These are phyloP conservation scores for Benthosema pterotum DNA, from an alignment of 2,797 vertebrate species.

Conservation along the genomic window DNA sequence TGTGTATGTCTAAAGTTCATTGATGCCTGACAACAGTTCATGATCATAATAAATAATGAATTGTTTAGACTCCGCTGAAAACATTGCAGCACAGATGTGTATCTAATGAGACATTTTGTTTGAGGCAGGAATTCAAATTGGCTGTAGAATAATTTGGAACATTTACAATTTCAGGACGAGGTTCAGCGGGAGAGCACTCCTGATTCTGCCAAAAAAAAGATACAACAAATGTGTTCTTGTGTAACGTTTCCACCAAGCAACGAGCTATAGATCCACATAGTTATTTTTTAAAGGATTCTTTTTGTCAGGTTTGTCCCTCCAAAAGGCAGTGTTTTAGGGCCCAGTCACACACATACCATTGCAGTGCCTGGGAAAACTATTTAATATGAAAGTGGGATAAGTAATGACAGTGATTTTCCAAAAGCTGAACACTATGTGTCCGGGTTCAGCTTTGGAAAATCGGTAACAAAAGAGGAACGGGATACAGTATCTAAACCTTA, in stretches of 20 bases:
- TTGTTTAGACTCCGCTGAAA: constrained; percentile 8
- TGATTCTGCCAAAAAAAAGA: constrained; percentile 13
- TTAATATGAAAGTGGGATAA: constrained; percentile 20
- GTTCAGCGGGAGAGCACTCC: constrained; percentile 21
- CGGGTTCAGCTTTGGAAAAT: too few relatives aligned
- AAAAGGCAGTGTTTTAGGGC: background rate
- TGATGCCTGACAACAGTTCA: background rate
- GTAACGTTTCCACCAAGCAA: background rate
- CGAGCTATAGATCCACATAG: constrained; percentile 1
- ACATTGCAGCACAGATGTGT: constrained; percentile 9
- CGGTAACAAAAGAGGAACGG: constrained; percentile 38
- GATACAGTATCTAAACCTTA: constrained; percentile 35
- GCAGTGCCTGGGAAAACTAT: background rate
- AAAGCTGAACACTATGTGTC: constrained; percentile 4
- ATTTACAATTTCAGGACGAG: constrained; percentile 11
- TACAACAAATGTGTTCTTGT: constrained; percentile 10
- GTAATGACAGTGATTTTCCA: constrained; percentile 13
- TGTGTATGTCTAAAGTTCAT: background rate
- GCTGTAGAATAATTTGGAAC: constrained; percentile 8
- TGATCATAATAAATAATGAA: background rate
- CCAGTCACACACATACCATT: background rate
- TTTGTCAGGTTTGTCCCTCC: background rate
- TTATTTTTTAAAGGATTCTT: constrained; percentile 11
- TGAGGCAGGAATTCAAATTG: constrained; percentile 18
- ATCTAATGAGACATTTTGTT: constrained; percentile 5